Percentiles rank a stretch among this genome's conserved stretches.
Conservation (phyloP, 2,888 invertebrate genomes). For the Cacoxenus indagator region DNA sequence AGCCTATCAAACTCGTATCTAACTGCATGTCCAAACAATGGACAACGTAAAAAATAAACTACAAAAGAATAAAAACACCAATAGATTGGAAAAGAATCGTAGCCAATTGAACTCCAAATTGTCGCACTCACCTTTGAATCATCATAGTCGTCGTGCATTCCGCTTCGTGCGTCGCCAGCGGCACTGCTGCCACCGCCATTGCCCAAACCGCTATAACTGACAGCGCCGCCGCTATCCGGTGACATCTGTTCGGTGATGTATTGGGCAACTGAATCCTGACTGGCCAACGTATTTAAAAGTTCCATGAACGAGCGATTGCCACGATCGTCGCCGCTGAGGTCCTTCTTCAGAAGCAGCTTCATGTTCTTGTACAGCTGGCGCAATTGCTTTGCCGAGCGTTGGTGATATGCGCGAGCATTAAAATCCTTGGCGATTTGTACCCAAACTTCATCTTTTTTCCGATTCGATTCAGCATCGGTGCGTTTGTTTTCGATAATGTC, state of each 20-base stretch:
- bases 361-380: conserved; percentile 70
- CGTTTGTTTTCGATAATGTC: conserved; percentile 70
- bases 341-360: conserved; percentile 69
- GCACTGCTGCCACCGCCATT: conserved; percentile 41
- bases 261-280: conserved; percentile 66
- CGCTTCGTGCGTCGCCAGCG: conserved; percentile 38
- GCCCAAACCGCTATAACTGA: conserved; percentile 5
- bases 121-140: conserved; percentile 68
- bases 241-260: conserved; percentile 66
- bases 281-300: conserved; percentile 67
- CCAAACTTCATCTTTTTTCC: conserved; percentile 70
- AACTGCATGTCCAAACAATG: not conserved
- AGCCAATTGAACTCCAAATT: no score
- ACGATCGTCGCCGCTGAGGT: conserved; percentile 67
- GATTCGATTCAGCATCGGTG: conserved; percentile 68
- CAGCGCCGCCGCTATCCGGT: conserved; percentile 48
- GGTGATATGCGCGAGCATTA: conserved; percentile 69
- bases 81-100: no score
- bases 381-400: conserved; percentile 69
- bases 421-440: conserved; percentile 70
- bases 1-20: not conserved
- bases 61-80: not conserved
- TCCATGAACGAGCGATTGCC: conserved; percentile 68
- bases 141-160: conserved; percentile 64
- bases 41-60: not conserved